Evolutionary conservation across 2,113 vertebrate species (phyloP).

Genomic region (Nettapus auritus): DNA sequence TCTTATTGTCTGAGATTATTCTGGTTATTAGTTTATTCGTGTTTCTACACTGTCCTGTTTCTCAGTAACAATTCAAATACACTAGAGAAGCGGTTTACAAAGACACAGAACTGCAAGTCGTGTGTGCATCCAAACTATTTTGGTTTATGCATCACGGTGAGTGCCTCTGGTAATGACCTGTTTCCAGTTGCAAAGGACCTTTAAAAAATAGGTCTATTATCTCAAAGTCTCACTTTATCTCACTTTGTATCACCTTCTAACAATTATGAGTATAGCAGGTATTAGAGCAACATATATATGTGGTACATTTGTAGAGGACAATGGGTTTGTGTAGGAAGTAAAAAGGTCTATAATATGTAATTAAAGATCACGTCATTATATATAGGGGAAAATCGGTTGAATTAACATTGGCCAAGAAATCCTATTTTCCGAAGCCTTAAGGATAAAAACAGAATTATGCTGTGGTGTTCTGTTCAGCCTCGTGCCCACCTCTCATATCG

Average conservation of each 20-base stretch:
- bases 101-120: neutral
- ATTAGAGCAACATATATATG: neutral
- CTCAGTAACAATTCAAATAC: neutral
- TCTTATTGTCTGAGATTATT: neutral
- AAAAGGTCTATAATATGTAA: neutral
- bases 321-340: neutral
- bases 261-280: neutral
- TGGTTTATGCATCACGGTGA: neutral
- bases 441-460: neutral
- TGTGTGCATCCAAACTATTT: neutral
- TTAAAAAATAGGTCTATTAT: neutral
- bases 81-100: neutral
- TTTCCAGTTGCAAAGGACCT: neutral
- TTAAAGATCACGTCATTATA: neutral
- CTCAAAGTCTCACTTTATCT: neutral
- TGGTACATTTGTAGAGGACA: neutral
- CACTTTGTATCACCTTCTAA: neutral
- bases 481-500: neutral
- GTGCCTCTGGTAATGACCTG: neutral
- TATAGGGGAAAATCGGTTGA: neutral
- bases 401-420: neutral
- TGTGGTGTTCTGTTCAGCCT: neutral
- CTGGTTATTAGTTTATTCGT: neutral
- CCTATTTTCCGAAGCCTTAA: rapidly evolving
- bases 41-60: neutral